phyloP scores from a whole-genome alignment of 2,797 vertebrate species.

The Serranus cabrilla region DNA sequence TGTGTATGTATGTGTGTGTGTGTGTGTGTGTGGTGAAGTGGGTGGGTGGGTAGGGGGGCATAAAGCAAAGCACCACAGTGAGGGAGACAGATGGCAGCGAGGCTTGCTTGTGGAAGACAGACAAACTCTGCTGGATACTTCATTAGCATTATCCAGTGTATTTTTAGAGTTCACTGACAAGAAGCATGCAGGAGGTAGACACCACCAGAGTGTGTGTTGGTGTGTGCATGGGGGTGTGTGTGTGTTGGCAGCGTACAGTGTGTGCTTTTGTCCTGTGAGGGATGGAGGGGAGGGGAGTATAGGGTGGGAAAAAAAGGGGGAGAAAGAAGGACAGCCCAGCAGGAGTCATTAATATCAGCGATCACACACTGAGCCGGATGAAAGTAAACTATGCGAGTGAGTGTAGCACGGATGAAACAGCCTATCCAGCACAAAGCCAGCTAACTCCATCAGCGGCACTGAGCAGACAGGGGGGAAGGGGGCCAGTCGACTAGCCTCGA shows the following conservation, averaged over 20 bases:
- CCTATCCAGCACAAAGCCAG: conserved; percentile 27
- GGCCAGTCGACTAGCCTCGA: conserved; percentile 43
- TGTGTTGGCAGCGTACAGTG: conserved; percentile 47
- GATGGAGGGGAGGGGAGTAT: conserved; percentile 19
- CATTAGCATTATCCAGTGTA: conserved; percentile 76
- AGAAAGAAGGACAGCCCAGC: conserved; percentile 50
- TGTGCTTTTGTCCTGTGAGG: conserved; percentile 42
- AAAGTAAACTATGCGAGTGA: conserved; percentile 58
- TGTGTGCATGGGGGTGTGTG: conserved; percentile 26
- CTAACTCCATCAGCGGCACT: conserved; percentile 37
- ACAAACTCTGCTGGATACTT: conserved; percentile 77
- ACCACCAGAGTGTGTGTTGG: conserved; percentile 46
- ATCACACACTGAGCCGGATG: conserved; percentile 70
- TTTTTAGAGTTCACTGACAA: conserved; percentile 78
- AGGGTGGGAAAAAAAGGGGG: background rate
- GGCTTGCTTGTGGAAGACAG: conserved; percentile 67
- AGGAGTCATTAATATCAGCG: conserved; percentile 70
- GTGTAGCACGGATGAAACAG: conserved; percentile 31
- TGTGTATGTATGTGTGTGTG: conserved; percentile 11
- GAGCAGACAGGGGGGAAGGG: conserved; percentile 29
- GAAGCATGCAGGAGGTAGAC: conserved; percentile 69
- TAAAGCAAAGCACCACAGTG: conserved; percentile 62
- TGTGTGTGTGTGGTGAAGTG: conserved; percentile 1
- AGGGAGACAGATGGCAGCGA: conserved; percentile 75
- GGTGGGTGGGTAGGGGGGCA: conserved; percentile 11